Percentiles rank a stretch among this genome's conserved stretches.
These are phyloP conservation scores for Thereva nobilitata DNA, from an alignment of 2,888 invertebrate species.

Conservation along the genomic window DNA sequence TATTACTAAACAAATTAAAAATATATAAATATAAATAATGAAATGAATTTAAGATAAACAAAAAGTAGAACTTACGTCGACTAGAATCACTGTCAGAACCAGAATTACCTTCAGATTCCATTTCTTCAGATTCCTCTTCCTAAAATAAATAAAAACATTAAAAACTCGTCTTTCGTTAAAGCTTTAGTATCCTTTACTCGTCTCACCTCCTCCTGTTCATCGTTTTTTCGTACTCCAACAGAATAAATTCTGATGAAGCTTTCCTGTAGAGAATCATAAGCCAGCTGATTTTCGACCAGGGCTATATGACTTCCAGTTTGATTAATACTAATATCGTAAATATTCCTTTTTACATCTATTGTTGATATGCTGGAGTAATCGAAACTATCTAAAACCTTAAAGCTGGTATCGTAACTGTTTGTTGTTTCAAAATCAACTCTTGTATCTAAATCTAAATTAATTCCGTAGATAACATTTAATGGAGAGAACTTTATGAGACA, in stretches of 20 bases:
- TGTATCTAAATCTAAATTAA: conserved; percentile 73
- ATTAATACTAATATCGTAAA: conserved; percentile 84
- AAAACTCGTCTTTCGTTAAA: background rate
- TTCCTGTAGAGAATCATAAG: conserved; percentile 83
- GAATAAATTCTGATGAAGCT: conserved; percentile 91
- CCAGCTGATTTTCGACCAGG: conserved; percentile 86
- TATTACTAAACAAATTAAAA: conserved; percentile 11
- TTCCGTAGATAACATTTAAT: conserved; percentile 84
- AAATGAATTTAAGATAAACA: conserved; percentile 9
- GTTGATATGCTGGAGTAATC: conserved; percentile 96
- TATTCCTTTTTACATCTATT: conserved; percentile 87
- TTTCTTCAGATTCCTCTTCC: conserved; percentile 67
- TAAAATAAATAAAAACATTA: conserved; percentile 48
- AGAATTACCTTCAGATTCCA: conserved; percentile 65
- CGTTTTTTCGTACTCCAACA: conserved; percentile 83
- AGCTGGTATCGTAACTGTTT: conserved; percentile 84
- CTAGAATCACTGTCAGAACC: conserved; percentile 55
- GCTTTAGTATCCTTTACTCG: conserved; percentile 44
- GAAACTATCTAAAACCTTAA: conserved; percentile 90
- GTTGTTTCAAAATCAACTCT: conserved; percentile 73
- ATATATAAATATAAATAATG: conserved; percentile 45
- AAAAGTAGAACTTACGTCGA: conserved; percentile 47
- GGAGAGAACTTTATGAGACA: conserved; percentile 87
- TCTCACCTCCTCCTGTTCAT: conserved; percentile 82
- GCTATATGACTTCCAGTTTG: conserved; percentile 85